A percentile compares a stretch with the other conserved stretches of the same genome.
Conservation (phyloP, 1,140 invertebrate genomes). For the Drosophila kohkoa region DNA sequence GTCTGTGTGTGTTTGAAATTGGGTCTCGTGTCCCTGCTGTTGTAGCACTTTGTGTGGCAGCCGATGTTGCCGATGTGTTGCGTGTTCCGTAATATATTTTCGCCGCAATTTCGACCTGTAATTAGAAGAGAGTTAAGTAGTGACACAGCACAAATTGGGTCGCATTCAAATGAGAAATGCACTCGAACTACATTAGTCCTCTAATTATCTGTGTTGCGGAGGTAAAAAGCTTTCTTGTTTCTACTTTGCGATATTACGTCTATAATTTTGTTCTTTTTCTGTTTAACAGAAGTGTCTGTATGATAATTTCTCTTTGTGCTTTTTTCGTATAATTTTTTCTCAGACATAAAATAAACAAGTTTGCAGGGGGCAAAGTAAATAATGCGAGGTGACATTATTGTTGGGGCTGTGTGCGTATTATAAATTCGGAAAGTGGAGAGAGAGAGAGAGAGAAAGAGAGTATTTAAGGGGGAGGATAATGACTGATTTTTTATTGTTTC, state of each 20-base stretch:
- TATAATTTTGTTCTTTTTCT: background rate
- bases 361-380: constrained; percentile 57
- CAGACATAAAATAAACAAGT: constrained; percentile 58
- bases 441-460: too few species aligned
- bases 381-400: constrained; percentile 51
- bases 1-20: constrained; percentile 14
- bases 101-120: constrained; percentile 5
- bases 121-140: background rate
- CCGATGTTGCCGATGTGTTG: background rate
- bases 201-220: too few species aligned
- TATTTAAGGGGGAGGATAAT: background rate
- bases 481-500: constrained; percentile 18
- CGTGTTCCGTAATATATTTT: constrained; percentile 23
- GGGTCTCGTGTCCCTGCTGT: constrained; percentile 13
- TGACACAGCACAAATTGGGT: background rate
- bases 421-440: background rate
- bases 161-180: background rate
- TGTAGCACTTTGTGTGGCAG: constrained; percentile 17
- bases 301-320: constrained; percentile 10
- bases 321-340: constrained; percentile 31
- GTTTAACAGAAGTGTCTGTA: background rate
- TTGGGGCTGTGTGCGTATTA: constrained; percentile 9
- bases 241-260: background rate
- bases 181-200: background rate
- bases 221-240: background rate